Evolutionary conservation across 2,888 invertebrate genomes (phyloP).

Genomic region (Acrobasis repandana): DNA sequence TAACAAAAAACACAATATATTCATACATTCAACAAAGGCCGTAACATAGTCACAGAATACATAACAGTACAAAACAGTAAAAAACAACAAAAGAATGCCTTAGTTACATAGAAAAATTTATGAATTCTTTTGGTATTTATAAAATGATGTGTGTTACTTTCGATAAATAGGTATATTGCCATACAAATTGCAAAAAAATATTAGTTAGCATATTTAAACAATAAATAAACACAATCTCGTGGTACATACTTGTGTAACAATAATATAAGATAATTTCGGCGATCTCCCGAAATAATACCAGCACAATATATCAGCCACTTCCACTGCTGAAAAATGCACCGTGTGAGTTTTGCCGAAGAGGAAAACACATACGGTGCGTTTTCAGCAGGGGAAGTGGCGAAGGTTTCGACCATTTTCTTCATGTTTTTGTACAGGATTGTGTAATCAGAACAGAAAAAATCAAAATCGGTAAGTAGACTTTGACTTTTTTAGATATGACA

Average conservation of each 20-base stretch:
- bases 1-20: too few relatives aligned
- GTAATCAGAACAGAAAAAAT: neutral
- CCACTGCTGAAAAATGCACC: too few relatives aligned
- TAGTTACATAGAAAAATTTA: too few relatives aligned
- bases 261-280: neutral
- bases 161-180: too few relatives aligned
- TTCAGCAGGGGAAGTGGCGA: neutral
- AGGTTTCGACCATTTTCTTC: constrained; percentile 1
- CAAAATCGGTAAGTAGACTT: neutral
- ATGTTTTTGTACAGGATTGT: neutral
- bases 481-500: neutral
- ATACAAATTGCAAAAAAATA: neutral
- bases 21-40: too few relatives aligned
- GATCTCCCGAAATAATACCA: neutral
- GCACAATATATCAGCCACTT: neutral
- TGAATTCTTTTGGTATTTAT: too few relatives aligned
- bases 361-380: too few relatives aligned
- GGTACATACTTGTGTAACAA: neutral
- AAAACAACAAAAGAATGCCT: too few relatives aligned
- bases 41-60: too few relatives aligned
- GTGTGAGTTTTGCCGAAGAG: too few relatives aligned
- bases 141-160: too few relatives aligned
- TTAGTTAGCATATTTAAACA: neutral
- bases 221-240: neutral
- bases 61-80: too few relatives aligned